Evolutionary conservation across 2,888 invertebrate genomes (phyloP), one percentile per base, ranked within the genome.

Genomic region (Agonum fuliginosum): DNA sequence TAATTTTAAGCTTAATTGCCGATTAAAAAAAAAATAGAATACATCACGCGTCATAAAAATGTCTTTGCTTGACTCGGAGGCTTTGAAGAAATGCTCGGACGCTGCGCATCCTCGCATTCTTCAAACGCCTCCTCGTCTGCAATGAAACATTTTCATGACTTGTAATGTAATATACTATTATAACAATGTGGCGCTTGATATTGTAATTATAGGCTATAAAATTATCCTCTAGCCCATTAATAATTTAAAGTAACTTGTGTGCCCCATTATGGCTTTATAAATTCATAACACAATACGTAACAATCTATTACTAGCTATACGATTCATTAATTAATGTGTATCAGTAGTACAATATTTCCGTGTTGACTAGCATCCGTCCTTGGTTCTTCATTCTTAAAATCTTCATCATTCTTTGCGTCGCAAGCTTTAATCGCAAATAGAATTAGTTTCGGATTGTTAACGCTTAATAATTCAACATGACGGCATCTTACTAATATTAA

Each of bases 361-460:
- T 30, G 58, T 62, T 62, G 58, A 62, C 14, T 20, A 46, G 22
- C 6, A 14, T 0, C 17, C 54, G 30, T 27, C 58, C 58, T 62
- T 62, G 58, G n/a, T 4, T 2, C 24, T 10, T 54, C 51, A 51
- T 51, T 51, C 54, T 54, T 54, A 20, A 54, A 54, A 24, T 54
- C 24, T 24, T 54, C 48, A 20, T 48, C 54, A 54, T 24, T 22
- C 24, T 24, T 54, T 5, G n/a, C n/a, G 54, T 10, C 6, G 37
- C 37, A 10, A 24, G 22, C 24, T 54, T 54, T 48, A n/a, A 54
- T 54, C 24, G 22, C 22, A 62, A 54, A 34, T 17, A 19, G 17
- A 27, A 62, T 62, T 62, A 62, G 30, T 62, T 62, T 20, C 54
- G n/a, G 54, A 54, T 54, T 54, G 14, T 34, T 62, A 30, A 62